phyloP scores from a whole-genome alignment of 2,888 invertebrate genomes.

The Stratiomys singularior region DNA sequence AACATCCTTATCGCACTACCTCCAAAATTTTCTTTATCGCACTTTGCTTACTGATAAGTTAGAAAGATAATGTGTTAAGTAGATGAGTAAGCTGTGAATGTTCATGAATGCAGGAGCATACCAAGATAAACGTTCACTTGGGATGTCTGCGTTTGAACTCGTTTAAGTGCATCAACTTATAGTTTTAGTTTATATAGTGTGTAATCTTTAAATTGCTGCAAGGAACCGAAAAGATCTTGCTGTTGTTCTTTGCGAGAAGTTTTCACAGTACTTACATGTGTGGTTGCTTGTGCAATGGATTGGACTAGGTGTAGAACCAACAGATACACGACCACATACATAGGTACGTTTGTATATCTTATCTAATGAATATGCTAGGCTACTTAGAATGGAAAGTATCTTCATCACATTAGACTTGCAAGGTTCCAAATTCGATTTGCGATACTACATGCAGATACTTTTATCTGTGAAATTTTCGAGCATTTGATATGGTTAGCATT shows the following conservation, averaged over 20 bases:
- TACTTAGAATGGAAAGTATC: background rate
- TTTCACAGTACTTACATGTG: background rate
- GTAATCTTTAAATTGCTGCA: constrained; percentile 25
- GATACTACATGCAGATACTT: background rate
- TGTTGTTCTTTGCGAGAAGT: background rate
- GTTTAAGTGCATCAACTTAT: background rate
- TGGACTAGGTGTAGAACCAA: background rate
- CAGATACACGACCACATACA: background rate
- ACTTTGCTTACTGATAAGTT: background rate
- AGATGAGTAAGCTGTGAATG: background rate
- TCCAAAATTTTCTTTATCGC: background rate
- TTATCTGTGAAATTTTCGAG: background rate
- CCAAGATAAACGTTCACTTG: background rate
- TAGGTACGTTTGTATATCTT: too few relatives aligned
- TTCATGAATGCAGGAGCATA: background rate
- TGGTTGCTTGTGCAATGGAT: background rate
- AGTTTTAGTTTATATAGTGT: constrained; percentile 16
- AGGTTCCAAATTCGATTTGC: constrained; percentile 2
- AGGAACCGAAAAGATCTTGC: background rate
- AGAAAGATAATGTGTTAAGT: background rate
- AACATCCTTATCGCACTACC: background rate
- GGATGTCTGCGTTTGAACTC: background rate
- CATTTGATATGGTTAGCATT: background rate
- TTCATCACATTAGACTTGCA: background rate
- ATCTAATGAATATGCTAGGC: background rate